Conservation (phyloP, 1,140 invertebrate species). For the Dufourea novaeangliae region DNA sequence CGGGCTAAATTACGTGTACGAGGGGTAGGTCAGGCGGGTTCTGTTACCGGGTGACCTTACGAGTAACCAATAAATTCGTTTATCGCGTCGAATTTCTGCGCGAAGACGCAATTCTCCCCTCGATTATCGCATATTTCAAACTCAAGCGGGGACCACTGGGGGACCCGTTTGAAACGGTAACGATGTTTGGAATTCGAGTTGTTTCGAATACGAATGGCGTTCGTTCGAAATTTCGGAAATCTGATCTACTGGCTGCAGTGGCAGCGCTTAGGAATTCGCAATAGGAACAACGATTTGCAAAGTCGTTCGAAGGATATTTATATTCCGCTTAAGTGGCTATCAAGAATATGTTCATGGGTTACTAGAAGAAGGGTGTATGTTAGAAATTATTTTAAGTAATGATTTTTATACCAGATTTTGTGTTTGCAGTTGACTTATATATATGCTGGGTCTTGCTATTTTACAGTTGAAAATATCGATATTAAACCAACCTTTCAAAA, state of each 20-base stretch:
- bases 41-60: slow-evolving; percentile 25
- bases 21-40: slow-evolving; percentile 17
- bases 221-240: neutral
- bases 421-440: neutral
- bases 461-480: too few species aligned
- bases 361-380: too few species aligned
- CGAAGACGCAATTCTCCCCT: neutral
- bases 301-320: too few species aligned
- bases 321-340: too few species aligned
- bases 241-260: neutral
- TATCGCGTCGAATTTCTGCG: slow-evolving; percentile 1
- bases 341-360: too few species aligned
- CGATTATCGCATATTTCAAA: neutral
- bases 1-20: slow-evolving; percentile 12
- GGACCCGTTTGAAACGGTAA: neutral
- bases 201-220: neutral
- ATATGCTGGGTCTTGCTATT: too few species aligned
- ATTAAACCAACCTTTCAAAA: too few species aligned
- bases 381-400: neutral
- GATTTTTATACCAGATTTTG: neutral
- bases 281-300: neutral
- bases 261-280: neutral
- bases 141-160: neutral
- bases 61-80: slow-evolving; percentile 17
- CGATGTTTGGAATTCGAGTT: neutral